Percentiles rank a stretch among this genome's conserved stretches.
phyloP scores from a whole-genome alignment of 2,888 invertebrate genomes.

The Lysandra coridon region DNA sequence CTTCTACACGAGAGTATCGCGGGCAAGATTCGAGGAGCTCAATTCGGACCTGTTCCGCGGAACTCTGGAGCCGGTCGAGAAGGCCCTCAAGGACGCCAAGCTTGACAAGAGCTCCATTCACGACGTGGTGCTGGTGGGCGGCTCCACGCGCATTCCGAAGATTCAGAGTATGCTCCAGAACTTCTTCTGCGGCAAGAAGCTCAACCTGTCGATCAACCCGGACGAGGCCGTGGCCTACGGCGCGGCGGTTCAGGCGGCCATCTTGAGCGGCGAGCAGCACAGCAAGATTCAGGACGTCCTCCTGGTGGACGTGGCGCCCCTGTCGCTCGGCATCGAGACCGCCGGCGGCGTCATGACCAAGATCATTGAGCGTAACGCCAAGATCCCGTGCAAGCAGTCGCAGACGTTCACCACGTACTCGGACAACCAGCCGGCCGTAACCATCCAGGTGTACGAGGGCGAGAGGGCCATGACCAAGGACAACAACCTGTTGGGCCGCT shows the following conservation, averaged over 20 bases:
- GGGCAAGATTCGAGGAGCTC: constrained; percentile 88
- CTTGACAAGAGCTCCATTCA: constrained; percentile 88
- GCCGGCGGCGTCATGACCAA: constrained; percentile 90
- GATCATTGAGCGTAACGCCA: constrained; percentile 85
- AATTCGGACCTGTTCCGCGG: constrained; percentile 86
- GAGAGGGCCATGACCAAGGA: constrained; percentile 91
- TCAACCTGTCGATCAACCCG: constrained; percentile 88
- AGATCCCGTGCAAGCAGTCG: constrained; percentile 86
- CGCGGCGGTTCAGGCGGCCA: constrained; percentile 87
- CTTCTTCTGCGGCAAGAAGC: constrained; percentile 86
- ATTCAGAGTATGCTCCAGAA: constrained; percentile 87
- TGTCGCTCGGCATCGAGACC: constrained; percentile 88
- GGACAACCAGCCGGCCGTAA: constrained; percentile 89
- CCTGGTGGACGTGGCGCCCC: constrained; percentile 81
- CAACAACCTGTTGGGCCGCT: constrained; percentile 84
- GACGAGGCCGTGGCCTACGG: constrained; percentile 91
- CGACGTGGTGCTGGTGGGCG: constrained; percentile 91
- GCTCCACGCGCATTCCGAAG: constrained; percentile 90
- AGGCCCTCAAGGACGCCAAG: constrained; percentile 88
- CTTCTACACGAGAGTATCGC: constrained; percentile 84
- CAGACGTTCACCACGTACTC: constrained; percentile 89
- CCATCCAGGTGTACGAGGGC: constrained; percentile 87
- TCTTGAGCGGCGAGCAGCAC: constrained; percentile 87
- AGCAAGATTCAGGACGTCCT: constrained; percentile 85
- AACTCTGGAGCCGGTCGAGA: constrained; percentile 88